Conservation (phyloP, 2,888 invertebrate genomes). For the Mermis nigrescens region DNA sequence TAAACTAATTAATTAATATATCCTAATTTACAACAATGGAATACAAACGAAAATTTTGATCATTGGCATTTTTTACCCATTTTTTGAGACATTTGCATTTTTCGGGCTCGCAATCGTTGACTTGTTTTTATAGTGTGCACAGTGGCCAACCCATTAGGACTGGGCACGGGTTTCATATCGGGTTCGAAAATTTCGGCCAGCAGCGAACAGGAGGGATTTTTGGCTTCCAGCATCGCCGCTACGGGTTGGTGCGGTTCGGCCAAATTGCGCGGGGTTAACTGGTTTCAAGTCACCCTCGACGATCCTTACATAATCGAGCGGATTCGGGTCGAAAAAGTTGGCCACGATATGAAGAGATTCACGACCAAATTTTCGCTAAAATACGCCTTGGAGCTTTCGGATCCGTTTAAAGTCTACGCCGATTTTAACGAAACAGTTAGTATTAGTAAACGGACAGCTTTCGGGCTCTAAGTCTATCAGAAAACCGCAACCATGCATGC, state of each 20-base stretch:
- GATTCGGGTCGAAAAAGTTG: conserved; percentile 19
- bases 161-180: conserved; percentile 5
- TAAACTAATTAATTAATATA: too few relatives aligned
- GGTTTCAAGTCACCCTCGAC: conserved; percentile 17
- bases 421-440: conserved; percentile 10
- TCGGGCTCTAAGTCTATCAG: background rate
- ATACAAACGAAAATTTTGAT: too few relatives aligned
- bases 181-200: background rate
- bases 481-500: too few relatives aligned
- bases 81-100: too few relatives aligned
- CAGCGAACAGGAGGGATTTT: background rate
- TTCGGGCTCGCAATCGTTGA: too few relatives aligned
- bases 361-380: conserved; percentile 10
- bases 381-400: conserved; percentile 9
- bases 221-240: background rate
- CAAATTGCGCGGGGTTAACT: background rate
- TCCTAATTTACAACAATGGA: too few relatives aligned
- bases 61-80: too few relatives aligned
- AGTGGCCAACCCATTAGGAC: conserved; percentile 14
- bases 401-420: conserved; percentile 8
- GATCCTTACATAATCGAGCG: conserved; percentile 21
- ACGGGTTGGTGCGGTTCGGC: conserved; percentile 11
- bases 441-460: background rate
- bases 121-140: conserved; percentile 10
- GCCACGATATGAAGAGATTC: conserved; percentile 15